These are phyloP conservation scores for Nephotettix cincticeps DNA, from an alignment of 1,140 invertebrate species.

Conservation along the genomic window DNA sequence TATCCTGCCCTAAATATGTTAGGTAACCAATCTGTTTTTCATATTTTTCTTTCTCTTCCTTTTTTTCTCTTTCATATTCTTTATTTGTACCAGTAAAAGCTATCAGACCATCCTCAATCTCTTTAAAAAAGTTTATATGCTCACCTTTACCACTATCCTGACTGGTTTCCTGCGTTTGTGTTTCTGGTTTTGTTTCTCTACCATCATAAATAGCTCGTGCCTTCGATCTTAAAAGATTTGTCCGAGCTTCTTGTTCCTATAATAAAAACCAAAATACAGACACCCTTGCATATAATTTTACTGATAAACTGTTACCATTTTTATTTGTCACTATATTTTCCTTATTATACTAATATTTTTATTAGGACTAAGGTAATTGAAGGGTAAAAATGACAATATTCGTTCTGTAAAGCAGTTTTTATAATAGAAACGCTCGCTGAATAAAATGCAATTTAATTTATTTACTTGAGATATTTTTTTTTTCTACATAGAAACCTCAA, in stretches of 20 bases:
- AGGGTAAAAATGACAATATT: no score
- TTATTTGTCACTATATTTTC: no score
- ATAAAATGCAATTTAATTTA: no score
- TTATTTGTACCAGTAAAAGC: slow-evolving; percentile 67
- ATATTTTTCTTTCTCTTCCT: slow-evolving; percentile 92
- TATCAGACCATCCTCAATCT: slow-evolving; percentile 72
- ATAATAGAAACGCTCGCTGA: no score
- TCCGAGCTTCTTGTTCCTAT: slow-evolving; percentile 83
- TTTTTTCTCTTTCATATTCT: slow-evolving; percentile 89
- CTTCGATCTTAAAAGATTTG: slow-evolving; percentile 69
- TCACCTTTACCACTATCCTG: slow-evolving; percentile 41
- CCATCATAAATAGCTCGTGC: slow-evolving; percentile 55
- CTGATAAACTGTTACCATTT: no score
- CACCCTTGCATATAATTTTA: no score
- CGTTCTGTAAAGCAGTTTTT: no score
- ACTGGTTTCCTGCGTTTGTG: slow-evolving; percentile 24
- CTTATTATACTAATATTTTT: no score
- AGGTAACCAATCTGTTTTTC: slow-evolving; percentile 97
- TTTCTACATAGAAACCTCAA: no score
- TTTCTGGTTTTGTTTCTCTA: slow-evolving; percentile 39
- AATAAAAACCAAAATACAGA: slow-evolving; percentile 34
- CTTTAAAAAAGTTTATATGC: slow-evolving; percentile 91
- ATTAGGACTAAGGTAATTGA: no score
- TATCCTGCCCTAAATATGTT: slow-evolving; percentile 94
- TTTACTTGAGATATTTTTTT: no score